phyloP scores from a whole-genome alignment of 2,113 vertebrate genomes.

The Hyperopisus bebe region DNA sequence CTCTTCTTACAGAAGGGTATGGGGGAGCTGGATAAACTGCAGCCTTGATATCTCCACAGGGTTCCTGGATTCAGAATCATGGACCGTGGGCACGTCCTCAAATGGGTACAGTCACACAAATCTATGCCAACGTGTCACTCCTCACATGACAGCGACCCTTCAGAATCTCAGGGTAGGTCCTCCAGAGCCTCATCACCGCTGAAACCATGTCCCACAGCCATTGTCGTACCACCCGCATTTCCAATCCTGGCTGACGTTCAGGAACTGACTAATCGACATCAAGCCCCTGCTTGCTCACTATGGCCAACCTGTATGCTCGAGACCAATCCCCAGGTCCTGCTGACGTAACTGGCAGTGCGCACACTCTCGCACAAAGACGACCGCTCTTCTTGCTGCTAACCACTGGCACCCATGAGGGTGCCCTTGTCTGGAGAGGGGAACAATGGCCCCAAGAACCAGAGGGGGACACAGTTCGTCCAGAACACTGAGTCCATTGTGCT shows the following conservation, averaged over 20 bases:
- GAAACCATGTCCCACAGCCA: not conserved
- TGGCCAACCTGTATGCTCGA: not conserved
- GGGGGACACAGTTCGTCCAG: not conserved
- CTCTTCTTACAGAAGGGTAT: not conserved
- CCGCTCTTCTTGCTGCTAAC: not conserved
- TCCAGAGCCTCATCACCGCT: not conserved
- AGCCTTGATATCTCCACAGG: not conserved
- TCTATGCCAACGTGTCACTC: not conserved
- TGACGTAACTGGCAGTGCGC: not conserved
- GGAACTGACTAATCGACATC: not conserved
- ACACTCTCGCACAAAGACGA: not conserved
- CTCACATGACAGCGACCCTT: not conserved
- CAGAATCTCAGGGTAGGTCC: not conserved
- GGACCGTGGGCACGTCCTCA: not conserved
- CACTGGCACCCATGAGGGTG: not conserved
- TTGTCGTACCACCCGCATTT: not conserved
- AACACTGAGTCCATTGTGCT: slow-evolving; percentile 39
- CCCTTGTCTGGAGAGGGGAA: not conserved
- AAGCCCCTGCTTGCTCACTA: not conserved
- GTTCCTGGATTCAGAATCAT: not conserved
- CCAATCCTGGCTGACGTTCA: not conserved
- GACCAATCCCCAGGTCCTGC: not conserved
- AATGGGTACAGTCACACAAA: not conserved
- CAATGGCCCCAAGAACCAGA: slow-evolving; percentile 9
- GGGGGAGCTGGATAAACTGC: not conserved